Base-by-base conservation (phyloP, 2,888 invertebrate species). In the Oasisia sp. region DNA sequence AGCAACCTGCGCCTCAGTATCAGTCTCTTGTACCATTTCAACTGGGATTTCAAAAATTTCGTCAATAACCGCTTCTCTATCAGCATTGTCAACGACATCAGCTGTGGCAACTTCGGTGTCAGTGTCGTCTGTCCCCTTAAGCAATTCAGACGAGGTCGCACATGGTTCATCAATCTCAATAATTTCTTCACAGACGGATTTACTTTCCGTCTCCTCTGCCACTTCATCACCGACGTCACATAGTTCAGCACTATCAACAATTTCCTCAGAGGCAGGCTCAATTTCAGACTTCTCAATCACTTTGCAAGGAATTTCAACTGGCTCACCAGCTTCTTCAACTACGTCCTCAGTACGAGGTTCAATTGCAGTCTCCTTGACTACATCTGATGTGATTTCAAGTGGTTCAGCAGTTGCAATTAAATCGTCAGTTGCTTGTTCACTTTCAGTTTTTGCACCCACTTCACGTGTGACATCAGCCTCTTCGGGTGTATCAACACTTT, bases 221-320 rank as follows among this genome's bases (percentile, higher is more conserved):
- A 27, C 27, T 27, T 74, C 27, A 74, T 19, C 7, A 27, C 27
- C 7, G 74, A 19, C 27, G 19, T 74, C 38, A 27, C 14, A 32
- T 92, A 14, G 12, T 38, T 38, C 32, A 27, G 58, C 44, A 50
- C n/a, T 92, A 45, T 92, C 92, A 50, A 45, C 32, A 92, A 91
- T n/a, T 14, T 91, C 91, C 91, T 91, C 92, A n/a, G 58, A 19
- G 32, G 91, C 58, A 32, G 32, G 91, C 56, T 91, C 90, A 90
- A 32, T n/a, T 90, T 91, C 89, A 38, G n/a, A 89, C 32, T 74
- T 27, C 27, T 74, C 74, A 74, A 74, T 1, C 7, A 74, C 74
- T 74, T 74, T 27, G 27, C 5, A 32, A 14, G 7, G 11, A 9
- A 14, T 27, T 4, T 27, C 32, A 90, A 32, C 38, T 12, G 38